A percentile compares a stretch with the other conserved stretches of the same genome.
phyloP scores from a whole-genome alignment of 2,888 invertebrate genomes.

The Dolomedes plantarius region DNA sequence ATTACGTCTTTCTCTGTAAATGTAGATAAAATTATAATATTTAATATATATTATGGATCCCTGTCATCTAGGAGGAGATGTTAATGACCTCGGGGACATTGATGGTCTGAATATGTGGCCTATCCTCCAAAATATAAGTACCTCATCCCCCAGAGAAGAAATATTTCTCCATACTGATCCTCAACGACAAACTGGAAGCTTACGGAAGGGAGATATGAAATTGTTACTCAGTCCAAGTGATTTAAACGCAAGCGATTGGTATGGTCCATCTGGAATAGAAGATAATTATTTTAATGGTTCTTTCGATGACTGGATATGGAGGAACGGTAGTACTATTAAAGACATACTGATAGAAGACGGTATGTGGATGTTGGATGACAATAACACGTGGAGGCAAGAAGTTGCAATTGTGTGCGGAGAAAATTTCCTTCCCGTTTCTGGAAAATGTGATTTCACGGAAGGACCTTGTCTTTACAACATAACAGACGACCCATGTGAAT shows the following conservation, averaged over 20 bases:
- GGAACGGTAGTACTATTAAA: slow-evolving; percentile 45
- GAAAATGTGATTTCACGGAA: slow-evolving; percentile 67
- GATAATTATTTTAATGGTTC: slow-evolving; percentile 36
- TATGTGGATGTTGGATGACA: slow-evolving; percentile 38
- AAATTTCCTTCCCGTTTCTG: slow-evolving; percentile 60
- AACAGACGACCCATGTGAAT: slow-evolving; percentile 77
- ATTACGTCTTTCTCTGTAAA: no score
- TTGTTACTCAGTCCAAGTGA: slow-evolving; percentile 85
- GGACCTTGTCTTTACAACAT: slow-evolving; percentile 77
- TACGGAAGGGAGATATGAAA: slow-evolving; percentile 87
- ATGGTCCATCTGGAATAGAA: slow-evolving; percentile 75
- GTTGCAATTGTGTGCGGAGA: slow-evolving; percentile 56
- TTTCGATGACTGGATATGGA: slow-evolving; percentile 62
- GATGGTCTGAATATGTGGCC: slow-evolving; percentile 86
- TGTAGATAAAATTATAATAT: no score
- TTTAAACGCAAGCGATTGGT: slow-evolving; percentile 84
- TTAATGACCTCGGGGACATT: slow-evolving; percentile 63
- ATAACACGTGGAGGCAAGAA: slow-evolving; percentile 56
- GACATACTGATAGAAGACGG: slow-evolving; percentile 35
- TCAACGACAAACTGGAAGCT: slow-evolving; percentile 81
- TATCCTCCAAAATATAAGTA: slow-evolving; percentile 80
- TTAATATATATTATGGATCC: no score
- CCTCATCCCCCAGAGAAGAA: slow-evolving; percentile 79
- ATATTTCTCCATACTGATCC: slow-evolving; percentile 91
- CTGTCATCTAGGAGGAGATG: slow-evolving; percentile 62